These are phyloP conservation scores for Metellina segmentata DNA, from an alignment of 2,888 invertebrate genomes.

Conservation along the genomic window DNA sequence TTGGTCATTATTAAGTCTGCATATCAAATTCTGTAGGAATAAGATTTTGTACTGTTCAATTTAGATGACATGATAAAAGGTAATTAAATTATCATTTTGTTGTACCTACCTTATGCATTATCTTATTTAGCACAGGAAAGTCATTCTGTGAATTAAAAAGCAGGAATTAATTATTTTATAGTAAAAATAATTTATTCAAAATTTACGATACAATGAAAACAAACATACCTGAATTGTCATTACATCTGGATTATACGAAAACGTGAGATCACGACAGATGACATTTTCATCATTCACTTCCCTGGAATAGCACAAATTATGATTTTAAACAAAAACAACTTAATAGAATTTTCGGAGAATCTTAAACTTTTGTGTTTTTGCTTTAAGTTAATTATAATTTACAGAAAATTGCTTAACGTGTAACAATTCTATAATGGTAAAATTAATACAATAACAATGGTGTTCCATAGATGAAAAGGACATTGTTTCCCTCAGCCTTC, in stretches of 20 bases:
- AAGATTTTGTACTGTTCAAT: too few relatives aligned
- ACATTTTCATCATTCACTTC: conserved; percentile 89
- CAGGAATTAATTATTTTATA: conserved; percentile 7
- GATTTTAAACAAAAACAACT: background rate
- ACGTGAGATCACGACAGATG: conserved; percentile 85
- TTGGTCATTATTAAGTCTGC: too few relatives aligned
- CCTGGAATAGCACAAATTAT: conserved; percentile 81
- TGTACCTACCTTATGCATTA: conserved; percentile 69
- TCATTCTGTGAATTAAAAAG: conserved; percentile 52
- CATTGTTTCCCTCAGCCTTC: too few relatives aligned
- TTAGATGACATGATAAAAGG: background rate
- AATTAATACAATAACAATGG: too few relatives aligned
- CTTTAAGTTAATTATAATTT: background rate
- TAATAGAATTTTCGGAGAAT: background rate
- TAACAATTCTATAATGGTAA: too few relatives aligned
- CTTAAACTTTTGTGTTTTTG: background rate
- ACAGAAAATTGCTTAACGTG: too few relatives aligned
- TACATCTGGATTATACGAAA: conserved; percentile 85
- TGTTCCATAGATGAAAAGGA: too few relatives aligned
- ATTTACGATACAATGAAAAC: background rate
- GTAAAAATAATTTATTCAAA: background rate
- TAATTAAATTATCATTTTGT: background rate
- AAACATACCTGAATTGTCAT: conserved; percentile 83
- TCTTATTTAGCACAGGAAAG: conserved; percentile 60
- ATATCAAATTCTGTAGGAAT: too few relatives aligned